Percentiles rank a stretch among this genome's conserved stretches.
These are phyloP conservation scores for Agriopis marginaria DNA, from an alignment of 2,888 invertebrate species.

Conservation along the genomic window DNA sequence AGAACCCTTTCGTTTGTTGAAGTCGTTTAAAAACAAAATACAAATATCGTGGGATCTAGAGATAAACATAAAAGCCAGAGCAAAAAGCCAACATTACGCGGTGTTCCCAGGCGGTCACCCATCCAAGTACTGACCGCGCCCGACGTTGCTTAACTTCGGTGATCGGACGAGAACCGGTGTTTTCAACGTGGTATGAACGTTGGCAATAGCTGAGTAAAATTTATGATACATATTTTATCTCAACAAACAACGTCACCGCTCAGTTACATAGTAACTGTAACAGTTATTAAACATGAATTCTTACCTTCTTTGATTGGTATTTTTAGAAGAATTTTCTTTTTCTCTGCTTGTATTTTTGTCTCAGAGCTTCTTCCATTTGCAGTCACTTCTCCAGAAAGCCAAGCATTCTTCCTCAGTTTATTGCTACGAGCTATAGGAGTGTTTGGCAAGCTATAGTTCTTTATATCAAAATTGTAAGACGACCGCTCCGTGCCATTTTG, in stretches of 20 bases:
- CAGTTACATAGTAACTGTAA: not conserved
- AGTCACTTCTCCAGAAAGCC: constrained; percentile 79
- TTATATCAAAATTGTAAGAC: constrained; percentile 81
- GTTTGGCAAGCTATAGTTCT: constrained; percentile 79
- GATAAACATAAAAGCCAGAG: not conserved
- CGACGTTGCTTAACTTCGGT: constrained; percentile 80
- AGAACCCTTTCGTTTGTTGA: too few relatives aligned
- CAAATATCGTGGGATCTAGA: not conserved
- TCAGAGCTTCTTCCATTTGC: constrained; percentile 50
- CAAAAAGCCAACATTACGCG: constrained; percentile 63
- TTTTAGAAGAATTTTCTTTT: constrained; percentile 32
- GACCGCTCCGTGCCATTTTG: constrained; percentile 60
- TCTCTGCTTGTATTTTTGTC: constrained; percentile 36
- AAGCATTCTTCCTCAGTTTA: constrained; percentile 83
- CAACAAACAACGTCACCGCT: not conserved
- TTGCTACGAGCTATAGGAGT: constrained; percentile 86
- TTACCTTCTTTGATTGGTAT: constrained; percentile 53
- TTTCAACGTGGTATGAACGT: constrained; percentile 74
- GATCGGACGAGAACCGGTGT: constrained; percentile 81
- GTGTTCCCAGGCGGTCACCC: constrained; percentile 78
- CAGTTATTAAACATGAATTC: constrained; percentile 32
- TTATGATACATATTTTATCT: too few relatives aligned
- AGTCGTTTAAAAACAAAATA: too few relatives aligned
- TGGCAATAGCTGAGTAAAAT: constrained; percentile 49
- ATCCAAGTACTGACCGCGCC: constrained; percentile 79